Evolutionary conservation across 2,113 vertebrate genomes (phyloP).

Genomic region (Struthio camelus): DNA sequence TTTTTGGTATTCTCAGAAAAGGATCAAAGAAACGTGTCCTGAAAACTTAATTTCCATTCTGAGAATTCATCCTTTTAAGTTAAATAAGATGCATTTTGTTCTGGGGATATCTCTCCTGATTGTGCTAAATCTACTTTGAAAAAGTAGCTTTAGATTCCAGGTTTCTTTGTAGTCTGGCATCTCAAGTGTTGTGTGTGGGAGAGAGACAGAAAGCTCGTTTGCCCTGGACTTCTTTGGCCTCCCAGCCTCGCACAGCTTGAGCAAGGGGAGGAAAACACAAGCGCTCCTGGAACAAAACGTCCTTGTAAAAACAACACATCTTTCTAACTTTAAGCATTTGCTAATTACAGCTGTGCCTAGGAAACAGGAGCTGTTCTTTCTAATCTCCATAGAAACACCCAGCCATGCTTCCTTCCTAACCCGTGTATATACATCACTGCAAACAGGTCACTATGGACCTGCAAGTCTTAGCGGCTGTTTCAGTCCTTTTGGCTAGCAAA

Average conservation of each 20-base stretch:
- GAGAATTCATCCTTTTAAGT: not conserved
- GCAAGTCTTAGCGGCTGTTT: not conserved
- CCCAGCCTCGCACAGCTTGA: not conserved
- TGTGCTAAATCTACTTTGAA: not conserved
- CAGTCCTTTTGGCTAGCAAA: not conserved
- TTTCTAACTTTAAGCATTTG: slow-evolving; percentile 13
- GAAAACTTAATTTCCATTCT: not conserved
- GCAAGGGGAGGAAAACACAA: slow-evolving; percentile 28
- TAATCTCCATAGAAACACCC: slow-evolving; percentile 17
- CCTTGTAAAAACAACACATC: slow-evolving; percentile 17
- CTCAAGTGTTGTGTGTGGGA: not conserved
- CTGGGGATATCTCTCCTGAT: not conserved
- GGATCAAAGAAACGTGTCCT: not conserved
- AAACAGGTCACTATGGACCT: not conserved
- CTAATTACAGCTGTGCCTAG: slow-evolving; percentile 32
- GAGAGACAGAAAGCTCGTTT: not conserved
- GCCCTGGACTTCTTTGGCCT: not conserved
- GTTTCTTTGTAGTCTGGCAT: not conserved
- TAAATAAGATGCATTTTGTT: not conserved
- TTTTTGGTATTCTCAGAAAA: not conserved
- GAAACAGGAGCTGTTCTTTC: slow-evolving; percentile 14
- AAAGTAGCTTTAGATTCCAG: not conserved
- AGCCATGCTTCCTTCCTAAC: slow-evolving; percentile 63
- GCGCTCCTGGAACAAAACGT: slow-evolving; percentile 38
- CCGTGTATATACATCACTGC: not conserved